Evolutionary conservation across 2,113 vertebrate species (phyloP), one percentile per base, ranked within the genome.

Genomic region (Empidonax alnorum): DNA sequence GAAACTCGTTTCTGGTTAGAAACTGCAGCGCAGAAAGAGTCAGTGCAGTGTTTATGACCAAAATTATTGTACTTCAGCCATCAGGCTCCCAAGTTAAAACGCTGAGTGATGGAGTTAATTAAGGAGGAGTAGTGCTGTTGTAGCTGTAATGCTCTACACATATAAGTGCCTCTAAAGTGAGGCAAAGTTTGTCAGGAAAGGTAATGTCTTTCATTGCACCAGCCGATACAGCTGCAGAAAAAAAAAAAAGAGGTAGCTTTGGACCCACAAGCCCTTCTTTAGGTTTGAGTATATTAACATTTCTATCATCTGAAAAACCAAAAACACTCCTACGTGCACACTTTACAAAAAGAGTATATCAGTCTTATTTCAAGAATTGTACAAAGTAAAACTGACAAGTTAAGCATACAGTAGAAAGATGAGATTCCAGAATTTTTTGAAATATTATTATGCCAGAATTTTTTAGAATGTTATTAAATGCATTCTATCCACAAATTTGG

Each of bases 91-190:
- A 75, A 71, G 84, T 96, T 96, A 86, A 91, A 95, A 55, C 87
- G 17, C 84, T 94, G 95, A 96, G 63, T 85, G 85, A 93, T 96
- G 85, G 82, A 96, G 86, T 89, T 96, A 94, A 97, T 96, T 95
- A 95, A 89, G 59, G 90, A 87, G 85, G 65, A 96, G 72, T 46
- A 86, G 56, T 55, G 68, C 89, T 92, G 68, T 50, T 67, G 47
- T 69, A 77, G 35, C 76, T 80, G 50, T 88, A 78, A 84, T 61
- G 47, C 72, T 83, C 65, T 75, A 12, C 68, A 66, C 33, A 30
- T 73, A 7, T 7, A 77, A 95, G 85, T 74, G 76, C 35, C 72
- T 86, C 76, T 84, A 31, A 84, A 93, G 90, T 73, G 55, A 93
- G 67, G 83, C n/a, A 33, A n/a, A 86, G 76, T 86, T 90, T 93